A percentile compares a stretch with the other conserved stretches of the same genome.
phyloP scores from a whole-genome alignment of 2,888 invertebrate genomes.

The Caprella mutica region DNA sequence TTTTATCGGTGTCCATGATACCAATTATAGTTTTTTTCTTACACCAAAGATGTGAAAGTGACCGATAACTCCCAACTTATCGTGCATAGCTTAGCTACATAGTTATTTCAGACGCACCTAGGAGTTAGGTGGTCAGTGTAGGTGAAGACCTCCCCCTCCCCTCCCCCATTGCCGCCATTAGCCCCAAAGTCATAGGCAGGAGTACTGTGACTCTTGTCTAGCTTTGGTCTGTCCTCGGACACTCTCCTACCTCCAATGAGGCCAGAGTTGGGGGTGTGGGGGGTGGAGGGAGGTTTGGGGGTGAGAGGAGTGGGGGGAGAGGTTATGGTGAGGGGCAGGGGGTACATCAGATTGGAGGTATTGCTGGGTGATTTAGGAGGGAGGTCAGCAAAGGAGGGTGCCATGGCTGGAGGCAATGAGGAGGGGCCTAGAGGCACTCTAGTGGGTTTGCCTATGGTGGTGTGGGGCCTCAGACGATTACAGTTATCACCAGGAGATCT shows the following conservation, averaged over 20 bases:
- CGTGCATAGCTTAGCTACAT: no score
- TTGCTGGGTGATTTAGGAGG: no score
- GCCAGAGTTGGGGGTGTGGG: not conserved
- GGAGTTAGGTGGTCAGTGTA: slow-evolving; percentile 7
- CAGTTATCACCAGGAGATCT: no score
- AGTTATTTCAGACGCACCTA: no score
- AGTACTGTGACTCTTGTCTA: slow-evolving; percentile 72
- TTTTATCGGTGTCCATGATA: no score
- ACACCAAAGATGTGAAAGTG: no score
- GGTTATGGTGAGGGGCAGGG: slow-evolving; percentile 1
- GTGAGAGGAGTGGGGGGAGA: slow-evolving; percentile 11
- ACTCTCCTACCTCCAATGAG: slow-evolving; percentile 12
- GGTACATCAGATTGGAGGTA: no score
- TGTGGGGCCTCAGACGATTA: not conserved
- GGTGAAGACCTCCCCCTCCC: slow-evolving; percentile 13
- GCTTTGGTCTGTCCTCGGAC: slow-evolving; percentile 46
- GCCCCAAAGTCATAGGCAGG: slow-evolving; percentile 55
- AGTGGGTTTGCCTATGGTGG: not conserved
- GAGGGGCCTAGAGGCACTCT: not conserved
- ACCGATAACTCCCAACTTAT: no score
- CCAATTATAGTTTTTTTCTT: no score
- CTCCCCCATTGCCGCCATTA: slow-evolving; percentile 8
- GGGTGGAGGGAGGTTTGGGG: slow-evolving; percentile 1
- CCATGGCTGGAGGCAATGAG: slow-evolving; percentile 1
- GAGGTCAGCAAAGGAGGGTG: no score